phyloP scores from a whole-genome alignment of 1,140 invertebrate genomes.

The Drosophila sp. region DNA sequence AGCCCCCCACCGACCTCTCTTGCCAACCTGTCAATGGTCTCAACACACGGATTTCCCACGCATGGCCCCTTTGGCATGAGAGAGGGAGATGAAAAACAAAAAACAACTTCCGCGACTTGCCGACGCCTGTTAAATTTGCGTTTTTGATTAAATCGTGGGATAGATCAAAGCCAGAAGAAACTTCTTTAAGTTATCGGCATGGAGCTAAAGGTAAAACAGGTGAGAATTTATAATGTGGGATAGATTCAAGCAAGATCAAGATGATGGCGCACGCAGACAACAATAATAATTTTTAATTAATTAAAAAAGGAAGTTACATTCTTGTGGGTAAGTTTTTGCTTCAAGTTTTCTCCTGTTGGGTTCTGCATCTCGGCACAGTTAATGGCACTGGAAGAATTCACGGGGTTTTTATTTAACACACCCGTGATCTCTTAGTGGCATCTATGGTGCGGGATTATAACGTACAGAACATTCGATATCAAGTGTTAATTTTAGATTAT shows the following conservation, averaged over 20 bases:
- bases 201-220: constrained; percentile 24
- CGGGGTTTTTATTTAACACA: constrained; percentile 80
- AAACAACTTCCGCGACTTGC: constrained; percentile 62
- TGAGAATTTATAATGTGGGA: constrained; percentile 52
- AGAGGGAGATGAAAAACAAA: constrained; percentile 14
- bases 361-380: constrained; percentile 82
- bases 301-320: not conserved
- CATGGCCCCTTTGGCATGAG: constrained; percentile 55
- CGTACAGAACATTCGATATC: constrained; percentile 35
- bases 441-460: constrained; percentile 82
- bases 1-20: not conserved
- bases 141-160: constrained; percentile 82
- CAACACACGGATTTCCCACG: constrained; percentile 68
- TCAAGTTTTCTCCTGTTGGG: not conserved
- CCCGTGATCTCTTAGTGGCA: constrained; percentile 84
- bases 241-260: constrained; percentile 11
- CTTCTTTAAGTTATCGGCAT: constrained; percentile 44
- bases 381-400: constrained; percentile 84
- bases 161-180: constrained; percentile 51
- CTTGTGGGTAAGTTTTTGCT: not conserved
- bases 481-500: constrained; percentile 10
- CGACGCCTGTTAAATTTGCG: constrained; percentile 61
- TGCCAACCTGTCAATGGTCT: constrained; percentile 33
- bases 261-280: constrained; percentile 20
- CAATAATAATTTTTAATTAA: constrained; percentile 18